A percentile compares a stretch with the other conserved stretches of the same genome.
These are phyloP conservation scores for Anastatus disparis DNA, from an alignment of 1,140 invertebrate species.

Conservation along the genomic window DNA sequence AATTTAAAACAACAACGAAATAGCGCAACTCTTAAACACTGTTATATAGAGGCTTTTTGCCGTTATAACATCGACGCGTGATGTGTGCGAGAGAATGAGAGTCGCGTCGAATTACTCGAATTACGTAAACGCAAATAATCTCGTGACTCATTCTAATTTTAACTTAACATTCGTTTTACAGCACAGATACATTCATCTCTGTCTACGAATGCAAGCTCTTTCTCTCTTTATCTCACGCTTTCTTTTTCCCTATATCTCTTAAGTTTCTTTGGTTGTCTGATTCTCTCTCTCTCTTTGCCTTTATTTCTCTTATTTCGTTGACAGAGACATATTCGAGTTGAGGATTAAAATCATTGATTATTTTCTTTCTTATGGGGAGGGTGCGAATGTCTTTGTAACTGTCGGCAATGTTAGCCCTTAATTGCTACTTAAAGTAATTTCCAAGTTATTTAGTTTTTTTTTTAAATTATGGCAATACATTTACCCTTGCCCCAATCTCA, in stretches of 20 bases:
- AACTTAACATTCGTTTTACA: neutral
- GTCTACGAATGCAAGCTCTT: neutral
- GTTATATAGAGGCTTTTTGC: no score
- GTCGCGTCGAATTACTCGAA: conserved; percentile 21
- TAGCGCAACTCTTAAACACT: neutral
- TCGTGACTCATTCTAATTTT: neutral
- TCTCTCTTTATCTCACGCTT: neutral
- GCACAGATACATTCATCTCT: neutral
- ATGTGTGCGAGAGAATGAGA: no score
- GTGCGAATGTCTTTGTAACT: no score
- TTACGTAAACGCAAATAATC: conserved; percentile 24
- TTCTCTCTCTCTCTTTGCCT: neutral
- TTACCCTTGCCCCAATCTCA: no score
- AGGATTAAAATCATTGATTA: no score
- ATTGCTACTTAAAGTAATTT: no score
- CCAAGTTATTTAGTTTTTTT: no score
- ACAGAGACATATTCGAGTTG: no score
- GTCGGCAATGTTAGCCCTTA: no score
- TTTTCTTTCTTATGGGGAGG: no score
- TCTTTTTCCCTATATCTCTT: neutral
- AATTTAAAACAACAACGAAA: neutral
- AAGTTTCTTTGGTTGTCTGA: neutral
- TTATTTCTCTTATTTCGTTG: neutral
- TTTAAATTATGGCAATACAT: no score
- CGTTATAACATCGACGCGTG: no score